Percentiles rank a stretch among this genome's conserved stretches.
These are phyloP conservation scores for Xiphophorus hellerii DNA, from an alignment of 2,113 vertebrate genomes.

Conservation along the genomic window DNA sequence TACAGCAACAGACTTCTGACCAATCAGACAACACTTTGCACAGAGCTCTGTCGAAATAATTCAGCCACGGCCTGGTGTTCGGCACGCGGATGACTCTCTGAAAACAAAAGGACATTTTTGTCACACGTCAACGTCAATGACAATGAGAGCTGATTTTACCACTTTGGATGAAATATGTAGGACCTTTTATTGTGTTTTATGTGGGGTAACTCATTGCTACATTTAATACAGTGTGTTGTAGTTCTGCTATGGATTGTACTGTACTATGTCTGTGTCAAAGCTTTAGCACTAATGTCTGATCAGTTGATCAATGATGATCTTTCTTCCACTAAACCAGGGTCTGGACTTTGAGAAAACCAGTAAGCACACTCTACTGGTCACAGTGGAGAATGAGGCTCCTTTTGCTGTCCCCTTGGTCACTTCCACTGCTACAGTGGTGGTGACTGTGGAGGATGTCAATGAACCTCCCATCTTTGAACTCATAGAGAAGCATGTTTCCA, in stretches of 20 bases:
- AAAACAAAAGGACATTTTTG: too few species aligned
- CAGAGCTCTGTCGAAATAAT: too few species aligned
- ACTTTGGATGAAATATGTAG: too few species aligned
- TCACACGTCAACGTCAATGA: too few species aligned
- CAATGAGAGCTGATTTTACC: too few species aligned
- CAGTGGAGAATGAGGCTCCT: constrained; percentile 73
- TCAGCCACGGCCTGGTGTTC: too few species aligned
- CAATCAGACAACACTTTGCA: too few species aligned
- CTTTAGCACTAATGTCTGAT: neutral
- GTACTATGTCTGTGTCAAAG: too few species aligned
- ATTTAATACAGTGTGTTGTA: neutral
- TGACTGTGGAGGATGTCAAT: constrained; percentile 81
- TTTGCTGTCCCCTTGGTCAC: constrained; percentile 39
- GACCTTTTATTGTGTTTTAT: too few species aligned
- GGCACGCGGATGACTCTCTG: too few species aligned
- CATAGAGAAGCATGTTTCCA: constrained; percentile 51
- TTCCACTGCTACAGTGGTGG: constrained; percentile 84
- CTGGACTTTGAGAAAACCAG: constrained; percentile 85
- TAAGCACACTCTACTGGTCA: constrained; percentile 77
- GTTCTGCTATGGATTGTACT: too few species aligned
- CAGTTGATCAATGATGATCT: neutral
- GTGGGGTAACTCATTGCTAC: neutral
- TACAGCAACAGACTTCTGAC: too few species aligned
- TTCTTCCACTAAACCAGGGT: constrained; percentile 69
- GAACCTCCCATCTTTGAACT: constrained; percentile 78